A percentile compares a stretch with the other conserved stretches of the same genome.
These are phyloP conservation scores for Girardinichthys multiradiatus DNA, from an alignment of 2,113 vertebrate genomes.

Conservation along the genomic window DNA sequence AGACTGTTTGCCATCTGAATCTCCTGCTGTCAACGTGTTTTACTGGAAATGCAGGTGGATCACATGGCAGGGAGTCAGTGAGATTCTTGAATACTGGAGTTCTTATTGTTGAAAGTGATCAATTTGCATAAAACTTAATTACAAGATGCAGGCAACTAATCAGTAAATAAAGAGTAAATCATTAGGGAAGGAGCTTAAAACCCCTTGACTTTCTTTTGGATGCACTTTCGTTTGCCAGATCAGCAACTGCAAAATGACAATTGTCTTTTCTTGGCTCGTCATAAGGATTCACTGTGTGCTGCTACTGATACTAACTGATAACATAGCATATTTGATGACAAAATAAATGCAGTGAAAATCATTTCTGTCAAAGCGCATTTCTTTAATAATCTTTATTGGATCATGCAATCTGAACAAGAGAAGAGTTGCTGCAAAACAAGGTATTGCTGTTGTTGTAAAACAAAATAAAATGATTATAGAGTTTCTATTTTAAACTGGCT, in stretches of 20 bases:
- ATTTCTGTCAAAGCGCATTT: not conserved
- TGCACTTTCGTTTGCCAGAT: slow-evolving; percentile 13
- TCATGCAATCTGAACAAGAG: too few species aligned
- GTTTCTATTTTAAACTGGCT: too few species aligned
- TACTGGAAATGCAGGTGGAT: slow-evolving; percentile 7
- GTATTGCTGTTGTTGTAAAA: too few species aligned
- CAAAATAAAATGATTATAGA: too few species aligned
- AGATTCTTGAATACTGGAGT: slow-evolving; percentile 1
- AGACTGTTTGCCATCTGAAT: slow-evolving; percentile 31
- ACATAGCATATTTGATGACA: slow-evolving; percentile 1
- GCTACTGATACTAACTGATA: not conserved
- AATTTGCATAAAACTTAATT: slow-evolving; percentile 45
- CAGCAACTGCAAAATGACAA: slow-evolving; percentile 4
- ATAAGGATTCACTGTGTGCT: not conserved
- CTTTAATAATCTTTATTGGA: not conserved
- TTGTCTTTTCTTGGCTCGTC: not conserved
- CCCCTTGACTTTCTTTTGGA: slow-evolving; percentile 9
- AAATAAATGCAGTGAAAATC: not conserved
- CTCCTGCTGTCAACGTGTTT: slow-evolving; percentile 26
- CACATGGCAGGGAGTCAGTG: slow-evolving; percentile 6
- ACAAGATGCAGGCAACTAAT: slow-evolving; percentile 49
- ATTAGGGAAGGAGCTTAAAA: slow-evolving; percentile 18
- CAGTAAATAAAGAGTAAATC: slow-evolving; percentile 28
- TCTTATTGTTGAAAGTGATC: slow-evolving; percentile 23
- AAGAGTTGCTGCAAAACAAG: too few species aligned